Evolutionary conservation across 2,888 invertebrate genomes (phyloP), one percentile per base, ranked within the genome.

Genomic region (Cenopis cana): DNA sequence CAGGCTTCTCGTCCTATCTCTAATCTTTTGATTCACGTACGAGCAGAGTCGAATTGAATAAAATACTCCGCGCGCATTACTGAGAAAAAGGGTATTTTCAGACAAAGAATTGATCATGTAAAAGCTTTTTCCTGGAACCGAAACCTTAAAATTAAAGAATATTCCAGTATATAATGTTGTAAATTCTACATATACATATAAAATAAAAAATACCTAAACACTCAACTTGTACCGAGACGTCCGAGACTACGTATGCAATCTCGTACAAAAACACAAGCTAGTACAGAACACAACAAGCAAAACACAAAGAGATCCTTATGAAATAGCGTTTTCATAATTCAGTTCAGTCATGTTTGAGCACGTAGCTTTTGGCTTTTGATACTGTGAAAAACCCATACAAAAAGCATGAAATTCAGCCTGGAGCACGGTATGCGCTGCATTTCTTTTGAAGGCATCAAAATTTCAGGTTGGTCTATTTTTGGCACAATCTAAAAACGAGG

Each of bases 311-410:
- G 52, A 24, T 64, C 20, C 17, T 41, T 46, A 29, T 69, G 59
- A 69, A 69, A 69, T 55, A 61, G 65, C 41, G 57, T 64, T 69
- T 69, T 69, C 69, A 69, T 65, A 69, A 65, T 69, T 69, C 65
- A 69, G 65, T 69, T 57, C 52, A 29, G 56, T 62, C 49, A 12
- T 50, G 69, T 69, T 69, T 64, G 29, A 33, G 46, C 62, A 12
- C 57, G 52, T 18, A 24, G 64, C 54, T 64, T 59, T 41, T 52
- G 65, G 64, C 54, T 64, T 59, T 41, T 52, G 65, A 29, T 57
- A 65, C 50, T 18, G 52, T 0, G 41, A 59, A 69, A 69, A 65
- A 52, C 41, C 54, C 49, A 41, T 49, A 17, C 36, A 50, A 52
- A 52, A 38, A 24, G 20, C 20, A 1, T 38, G 52, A 54, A 52